Conservation (phyloP, 2,888 invertebrate species). For the Yponomeuta plumbellus region DNA sequence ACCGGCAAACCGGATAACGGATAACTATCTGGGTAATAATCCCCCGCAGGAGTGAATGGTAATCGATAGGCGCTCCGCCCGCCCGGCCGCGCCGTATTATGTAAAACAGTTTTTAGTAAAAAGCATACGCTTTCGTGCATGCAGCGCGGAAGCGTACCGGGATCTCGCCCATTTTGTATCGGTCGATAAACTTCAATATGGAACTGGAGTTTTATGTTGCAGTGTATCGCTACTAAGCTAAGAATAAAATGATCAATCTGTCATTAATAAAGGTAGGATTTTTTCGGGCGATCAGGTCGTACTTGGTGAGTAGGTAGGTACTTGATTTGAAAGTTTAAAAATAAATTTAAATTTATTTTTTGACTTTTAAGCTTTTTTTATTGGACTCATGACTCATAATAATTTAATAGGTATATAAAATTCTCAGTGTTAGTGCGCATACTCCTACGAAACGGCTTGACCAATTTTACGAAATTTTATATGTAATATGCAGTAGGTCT, state of each 20-base stretch:
- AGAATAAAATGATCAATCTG: not conserved
- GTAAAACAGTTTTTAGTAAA: constrained; percentile 18
- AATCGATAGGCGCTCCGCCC: constrained; percentile 22
- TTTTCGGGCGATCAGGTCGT: not conserved
- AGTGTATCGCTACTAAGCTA: not conserved
- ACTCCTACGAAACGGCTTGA: too few species aligned
- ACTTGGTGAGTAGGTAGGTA: too few species aligned
- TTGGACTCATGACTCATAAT: too few species aligned
- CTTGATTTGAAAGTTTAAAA: too few species aligned
- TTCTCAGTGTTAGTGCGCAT: too few species aligned
- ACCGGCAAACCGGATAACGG: constrained; percentile 21
- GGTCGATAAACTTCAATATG: not conserved
- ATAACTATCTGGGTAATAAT: constrained; percentile 50
- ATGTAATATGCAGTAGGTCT: too few species aligned
- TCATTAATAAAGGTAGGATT: not conserved
- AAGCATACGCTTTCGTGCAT: not conserved
- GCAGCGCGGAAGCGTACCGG: not conserved
- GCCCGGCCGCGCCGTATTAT: constrained; percentile 17
- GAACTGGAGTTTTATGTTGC: not conserved
- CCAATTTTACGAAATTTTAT: too few species aligned
- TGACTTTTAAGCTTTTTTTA: too few species aligned
- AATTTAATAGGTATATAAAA: too few species aligned
- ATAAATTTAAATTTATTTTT: too few species aligned
- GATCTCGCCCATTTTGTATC: not conserved
- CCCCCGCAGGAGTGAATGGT: constrained; percentile 26